A percentile compares a stretch with the other conserved stretches of the same genome.
Conservation (phyloP, 2,113 vertebrate genomes). For the Mesitornis unicolor region DNA sequence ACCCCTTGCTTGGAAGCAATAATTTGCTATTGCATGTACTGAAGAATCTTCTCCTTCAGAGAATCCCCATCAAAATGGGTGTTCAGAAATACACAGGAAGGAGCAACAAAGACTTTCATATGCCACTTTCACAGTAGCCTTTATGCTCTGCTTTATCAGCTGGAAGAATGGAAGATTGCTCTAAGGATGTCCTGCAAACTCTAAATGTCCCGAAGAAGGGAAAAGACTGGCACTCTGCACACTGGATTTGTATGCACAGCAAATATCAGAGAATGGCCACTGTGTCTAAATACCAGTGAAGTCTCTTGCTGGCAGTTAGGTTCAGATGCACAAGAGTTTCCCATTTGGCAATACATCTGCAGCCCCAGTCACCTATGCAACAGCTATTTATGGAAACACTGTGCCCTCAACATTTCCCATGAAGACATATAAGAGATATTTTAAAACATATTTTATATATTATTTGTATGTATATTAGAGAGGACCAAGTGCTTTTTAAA, state of each 20-base stretch:
- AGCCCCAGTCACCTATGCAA: not conserved
- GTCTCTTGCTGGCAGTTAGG: not conserved
- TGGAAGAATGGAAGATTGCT: not conserved
- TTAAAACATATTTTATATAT: not conserved
- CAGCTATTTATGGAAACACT: not conserved
- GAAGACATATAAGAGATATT: not conserved
- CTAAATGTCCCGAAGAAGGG: not conserved
- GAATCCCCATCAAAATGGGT: not conserved
- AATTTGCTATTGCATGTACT: not conserved
- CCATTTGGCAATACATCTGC: not conserved
- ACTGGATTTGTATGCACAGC: not conserved
- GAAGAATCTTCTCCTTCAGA: not conserved
- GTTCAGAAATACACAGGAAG: not conserved
- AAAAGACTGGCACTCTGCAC: not conserved
- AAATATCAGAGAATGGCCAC: rapidly evolving
- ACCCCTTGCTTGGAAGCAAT: not conserved
- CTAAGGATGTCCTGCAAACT: not conserved
- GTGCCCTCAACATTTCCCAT: not conserved
- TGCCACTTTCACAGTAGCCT: not conserved
- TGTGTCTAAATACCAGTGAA: not conserved
- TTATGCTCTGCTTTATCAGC: not conserved
- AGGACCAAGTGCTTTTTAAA: not conserved
- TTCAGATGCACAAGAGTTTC: not conserved
- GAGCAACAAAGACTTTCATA: not conserved
- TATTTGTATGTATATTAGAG: not conserved